phyloP scores from a whole-genome alignment of 2,888 invertebrate genomes.

The Macropis europaea region DNA sequence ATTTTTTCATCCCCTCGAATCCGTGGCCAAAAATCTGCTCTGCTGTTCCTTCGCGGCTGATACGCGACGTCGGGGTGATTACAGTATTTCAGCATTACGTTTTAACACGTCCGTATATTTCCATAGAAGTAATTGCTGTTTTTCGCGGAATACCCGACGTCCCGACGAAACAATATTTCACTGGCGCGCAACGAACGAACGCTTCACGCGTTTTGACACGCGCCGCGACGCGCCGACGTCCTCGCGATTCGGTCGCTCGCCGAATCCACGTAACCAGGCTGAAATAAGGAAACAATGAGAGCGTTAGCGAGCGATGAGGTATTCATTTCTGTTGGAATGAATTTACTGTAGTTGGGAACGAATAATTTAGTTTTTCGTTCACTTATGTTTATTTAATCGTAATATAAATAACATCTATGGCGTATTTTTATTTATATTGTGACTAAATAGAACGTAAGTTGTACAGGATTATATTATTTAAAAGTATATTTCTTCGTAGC shows the following conservation, averaged over 20 bases:
- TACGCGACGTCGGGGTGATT: constrained; percentile 8
- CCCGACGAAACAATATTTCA: constrained; percentile 10
- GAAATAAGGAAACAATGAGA: constrained; percentile 16
- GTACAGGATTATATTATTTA: no score
- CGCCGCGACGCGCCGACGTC: not conserved
- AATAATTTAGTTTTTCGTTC: no score
- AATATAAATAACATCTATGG: no score
- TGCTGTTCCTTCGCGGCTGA: not conserved
- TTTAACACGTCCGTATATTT: constrained; percentile 25
- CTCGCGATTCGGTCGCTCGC: constrained; percentile 39
- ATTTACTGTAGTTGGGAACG: no score
- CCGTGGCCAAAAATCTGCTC: not conserved
- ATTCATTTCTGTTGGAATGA: no score
- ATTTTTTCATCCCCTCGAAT: not conserved
- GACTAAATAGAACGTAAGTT: no score
- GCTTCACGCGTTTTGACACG: constrained; percentile 28
- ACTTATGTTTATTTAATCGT: no score
- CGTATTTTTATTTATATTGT: no score
- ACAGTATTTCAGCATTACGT: constrained; percentile 31
- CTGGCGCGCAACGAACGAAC: not conserved
- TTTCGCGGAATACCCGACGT: constrained; percentile 8
- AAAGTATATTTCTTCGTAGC: no score
- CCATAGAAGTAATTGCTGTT: constrained; percentile 11
- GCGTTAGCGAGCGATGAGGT: no score
- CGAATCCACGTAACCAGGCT: constrained; percentile 40